A percentile compares a stretch with the other conserved stretches of the same genome.
These are phyloP conservation scores for Bombyx mandarina DNA, from an alignment of 1,140 invertebrate species.

Conservation along the genomic window DNA sequence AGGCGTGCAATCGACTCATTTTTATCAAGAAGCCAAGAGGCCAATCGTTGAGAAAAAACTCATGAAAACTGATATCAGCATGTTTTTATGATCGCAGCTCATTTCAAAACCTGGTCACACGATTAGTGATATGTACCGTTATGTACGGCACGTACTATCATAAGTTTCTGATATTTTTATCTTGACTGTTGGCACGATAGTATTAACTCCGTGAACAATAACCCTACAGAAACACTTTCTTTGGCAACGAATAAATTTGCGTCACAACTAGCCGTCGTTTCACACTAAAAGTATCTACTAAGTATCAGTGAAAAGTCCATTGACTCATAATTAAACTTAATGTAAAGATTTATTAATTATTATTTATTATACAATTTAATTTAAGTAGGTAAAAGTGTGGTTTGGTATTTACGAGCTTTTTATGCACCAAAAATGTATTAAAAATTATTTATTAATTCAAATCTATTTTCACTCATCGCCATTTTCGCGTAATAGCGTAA, in stretches of 20 bases:
- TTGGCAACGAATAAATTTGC: conserved; percentile 25
- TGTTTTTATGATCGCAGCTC: conserved; percentile 24
- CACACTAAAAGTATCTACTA: conserved; percentile 20
- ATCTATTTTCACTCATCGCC: no score
- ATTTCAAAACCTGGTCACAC: conserved; percentile 13
- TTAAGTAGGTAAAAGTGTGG: no score
- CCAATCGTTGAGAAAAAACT: conserved; percentile 39
- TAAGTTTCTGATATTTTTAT: conserved; percentile 26
- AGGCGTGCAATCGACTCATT: conserved; percentile 31
- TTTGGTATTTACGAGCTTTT: no score
- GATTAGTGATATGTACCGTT: conserved; percentile 12
- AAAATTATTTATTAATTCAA: no score
- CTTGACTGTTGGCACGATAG: conserved; percentile 41
- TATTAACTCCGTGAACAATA: conserved; percentile 27
- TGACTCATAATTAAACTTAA: conserved; percentile 25
- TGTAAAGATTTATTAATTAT: no score
- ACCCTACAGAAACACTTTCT: conserved; percentile 27
- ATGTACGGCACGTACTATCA: conserved; percentile 4
- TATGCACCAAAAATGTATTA: no score
- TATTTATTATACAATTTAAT: no score
- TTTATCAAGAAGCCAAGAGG: conserved; percentile 49
- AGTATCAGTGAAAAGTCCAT: conserved; percentile 19
- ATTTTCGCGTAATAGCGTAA: no score
- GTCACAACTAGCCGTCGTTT: conserved; percentile 47
- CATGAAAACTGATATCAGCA: conserved; percentile 28